A percentile compares a stretch with the other conserved stretches of the same genome.
Evolutionary conservation across 2,113 vertebrate genomes (phyloP).

Genomic region (Gallinago paraguaiae): DNA sequence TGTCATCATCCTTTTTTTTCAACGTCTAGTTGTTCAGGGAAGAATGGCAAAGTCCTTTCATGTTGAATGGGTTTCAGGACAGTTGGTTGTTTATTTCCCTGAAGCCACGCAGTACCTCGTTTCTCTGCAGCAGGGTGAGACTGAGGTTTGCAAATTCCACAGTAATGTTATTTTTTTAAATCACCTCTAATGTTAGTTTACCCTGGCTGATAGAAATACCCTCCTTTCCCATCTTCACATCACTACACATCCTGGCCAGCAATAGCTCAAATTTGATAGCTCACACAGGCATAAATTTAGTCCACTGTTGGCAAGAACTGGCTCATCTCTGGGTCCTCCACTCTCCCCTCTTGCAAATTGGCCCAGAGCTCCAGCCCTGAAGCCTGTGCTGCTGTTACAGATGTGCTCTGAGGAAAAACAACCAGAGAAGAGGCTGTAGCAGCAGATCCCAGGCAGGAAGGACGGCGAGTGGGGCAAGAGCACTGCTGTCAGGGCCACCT

Average conservation of each 20-base stretch:
- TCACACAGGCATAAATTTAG: background rate
- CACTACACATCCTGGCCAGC: background rate
- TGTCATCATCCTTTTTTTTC: background rate
- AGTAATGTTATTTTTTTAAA: background rate
- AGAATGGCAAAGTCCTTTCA: background rate
- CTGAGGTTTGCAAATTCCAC: background rate
- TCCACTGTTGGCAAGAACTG: background rate
- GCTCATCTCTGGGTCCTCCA: background rate
- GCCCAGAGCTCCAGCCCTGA: background rate
- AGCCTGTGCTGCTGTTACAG: background rate
- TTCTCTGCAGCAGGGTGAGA: background rate
- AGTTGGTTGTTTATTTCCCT: background rate
- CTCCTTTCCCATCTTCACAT: background rate
- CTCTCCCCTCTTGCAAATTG: background rate
- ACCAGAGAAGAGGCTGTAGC: background rate
- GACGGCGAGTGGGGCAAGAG: background rate
- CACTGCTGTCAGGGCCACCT: background rate
- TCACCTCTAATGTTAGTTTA: background rate
- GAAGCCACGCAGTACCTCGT: rapidly evolving
- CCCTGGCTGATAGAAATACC: background rate
- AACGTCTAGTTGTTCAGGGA: background rate
- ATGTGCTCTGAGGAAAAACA: background rate
- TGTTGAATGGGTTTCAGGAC: background rate
- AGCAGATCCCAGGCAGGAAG: background rate
- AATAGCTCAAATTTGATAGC: background rate